These are phyloP conservation scores for Lasius fuliginosus DNA, from an alignment of 2,888 invertebrate species.

Conservation along the genomic window DNA sequence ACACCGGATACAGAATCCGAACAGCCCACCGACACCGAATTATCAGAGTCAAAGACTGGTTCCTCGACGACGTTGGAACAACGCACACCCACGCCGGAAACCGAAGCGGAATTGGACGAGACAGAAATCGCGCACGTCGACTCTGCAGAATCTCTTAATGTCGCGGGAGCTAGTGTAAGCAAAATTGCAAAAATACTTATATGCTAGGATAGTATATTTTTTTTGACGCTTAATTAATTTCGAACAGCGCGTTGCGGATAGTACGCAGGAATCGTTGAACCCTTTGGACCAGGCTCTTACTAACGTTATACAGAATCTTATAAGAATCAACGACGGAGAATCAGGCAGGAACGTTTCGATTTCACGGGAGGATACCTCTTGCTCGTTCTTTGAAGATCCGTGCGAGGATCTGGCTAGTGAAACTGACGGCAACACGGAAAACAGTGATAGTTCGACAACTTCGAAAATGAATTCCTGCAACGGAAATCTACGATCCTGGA, in stretches of 20 bases:
- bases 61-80: constrained; percentile 76
- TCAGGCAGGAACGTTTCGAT: constrained; percentile 17
- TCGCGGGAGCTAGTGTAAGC: constrained; percentile 32
- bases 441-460: not conserved
- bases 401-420: not conserved
- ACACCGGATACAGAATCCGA: constrained; percentile 84
- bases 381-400: constrained; percentile 14
- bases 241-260: constrained; percentile 36
- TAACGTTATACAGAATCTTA: constrained; percentile 83
- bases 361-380: constrained; percentile 19
- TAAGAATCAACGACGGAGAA: constrained; percentile 72
- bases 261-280: constrained; percentile 73
- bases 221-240: constrained; percentile 10
- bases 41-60: constrained; percentile 80
- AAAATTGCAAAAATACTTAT: not conserved
- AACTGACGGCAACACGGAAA: not conserved
- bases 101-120: constrained; percentile 76
- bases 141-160: not conserved
- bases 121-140: constrained; percentile 45
- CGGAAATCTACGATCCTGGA: not conserved
- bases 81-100: constrained; percentile 80
- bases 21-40: constrained; percentile 83
- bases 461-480: not conserved
- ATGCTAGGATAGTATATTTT: not conserved
- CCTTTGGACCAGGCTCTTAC: constrained; percentile 83